A percentile compares a stretch with the other conserved stretches of the same genome.
phyloP scores from a whole-genome alignment of 2,888 invertebrate genomes.

The Pogonocherus hispidulus region DNA sequence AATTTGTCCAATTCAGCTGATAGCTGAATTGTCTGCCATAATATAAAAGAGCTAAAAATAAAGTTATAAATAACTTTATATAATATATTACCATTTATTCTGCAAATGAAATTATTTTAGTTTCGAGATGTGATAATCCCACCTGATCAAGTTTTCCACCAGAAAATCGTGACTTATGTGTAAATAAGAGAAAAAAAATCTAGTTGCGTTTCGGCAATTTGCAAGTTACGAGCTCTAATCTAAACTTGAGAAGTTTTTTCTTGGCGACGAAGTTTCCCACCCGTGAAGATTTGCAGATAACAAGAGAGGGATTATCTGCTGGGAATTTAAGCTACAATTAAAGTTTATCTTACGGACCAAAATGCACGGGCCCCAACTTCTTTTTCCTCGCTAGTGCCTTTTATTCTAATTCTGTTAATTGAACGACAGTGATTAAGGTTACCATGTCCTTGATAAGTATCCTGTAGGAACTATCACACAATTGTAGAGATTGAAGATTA shows the following conservation, averaged over 20 bases:
- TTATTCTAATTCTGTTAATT: conserved; percentile 38
- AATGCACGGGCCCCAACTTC: conserved; percentile 47
- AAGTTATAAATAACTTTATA: too few relatives aligned
- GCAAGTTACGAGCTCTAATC: conserved; percentile 53
- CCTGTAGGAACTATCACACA: neutral
- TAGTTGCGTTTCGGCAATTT: conserved; percentile 48
- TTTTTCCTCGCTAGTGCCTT: conserved; percentile 31
- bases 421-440: conserved; percentile 20
- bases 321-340: conserved; percentile 62
- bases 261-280: conserved; percentile 43
- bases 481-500: neutral
- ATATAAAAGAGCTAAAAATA: too few relatives aligned
- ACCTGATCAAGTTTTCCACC: too few relatives aligned
- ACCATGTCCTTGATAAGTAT: conserved; percentile 10
- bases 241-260: conserved; percentile 47
- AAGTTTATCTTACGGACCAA: conserved; percentile 58
- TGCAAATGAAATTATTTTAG: too few relatives aligned
- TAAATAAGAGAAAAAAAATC: conserved; percentile 48
- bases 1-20: too few relatives aligned
- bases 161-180: too few relatives aligned
- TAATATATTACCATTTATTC: too few relatives aligned
- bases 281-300: conserved; percentile 56
- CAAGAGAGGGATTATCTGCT: conserved; percentile 58
- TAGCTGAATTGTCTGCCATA: too few relatives aligned
- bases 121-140: too few relatives aligned